Evolutionary conservation across 2,797 vertebrate genomes (phyloP), one percentile per base, ranked within the genome.

Genomic region (Periophthalmus magnuspinnatus): DNA sequence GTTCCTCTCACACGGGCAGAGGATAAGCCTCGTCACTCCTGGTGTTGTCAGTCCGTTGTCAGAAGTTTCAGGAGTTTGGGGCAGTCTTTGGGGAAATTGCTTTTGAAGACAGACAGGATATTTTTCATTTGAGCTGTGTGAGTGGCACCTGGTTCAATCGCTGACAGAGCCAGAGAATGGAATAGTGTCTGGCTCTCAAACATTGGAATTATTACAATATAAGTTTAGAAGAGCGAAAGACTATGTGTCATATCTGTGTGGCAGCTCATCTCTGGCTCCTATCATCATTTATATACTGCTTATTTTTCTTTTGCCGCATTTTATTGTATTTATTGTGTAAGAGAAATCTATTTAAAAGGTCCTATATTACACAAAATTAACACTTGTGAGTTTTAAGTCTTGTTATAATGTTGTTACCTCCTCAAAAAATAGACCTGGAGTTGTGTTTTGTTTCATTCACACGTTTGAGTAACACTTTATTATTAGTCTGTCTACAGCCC

Each of bases 11-110:
- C 10, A 22, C 24, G 52, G 38, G 36, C 38, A 19, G 61, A 45
- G n/a, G 21, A 17, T 6, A n/a, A 28, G 2, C 45, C 22, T 45
- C 63, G 61, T 63, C 61, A 47, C 36, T 63, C 22, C 36, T 13
- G 21, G 41, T 24, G 21, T 47, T 64, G 61, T 64, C 38, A 64
- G 38, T 64, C 38, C 48, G 6, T 14, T 64, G 61, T 64, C 61
- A 64, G 21, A 47, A 28, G 61, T 47, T 64, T 47, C 61, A 47
- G 41, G 61, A 63, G 45, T 63, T 28, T 22, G 21, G 36, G 38
- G 14, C 41, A 28, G 61, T 28, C 38, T 64, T 48, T 24, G 38
- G 61, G 61, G 61, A 64, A 64, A 64, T 64, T 64, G 61, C 61
- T 64, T 64, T 63, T 47, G 47, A 21, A 47, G 61, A 48, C 14